Conservation (phyloP, 2,113 vertebrate species). For the Sphaerodactylus townsendi region DNA sequence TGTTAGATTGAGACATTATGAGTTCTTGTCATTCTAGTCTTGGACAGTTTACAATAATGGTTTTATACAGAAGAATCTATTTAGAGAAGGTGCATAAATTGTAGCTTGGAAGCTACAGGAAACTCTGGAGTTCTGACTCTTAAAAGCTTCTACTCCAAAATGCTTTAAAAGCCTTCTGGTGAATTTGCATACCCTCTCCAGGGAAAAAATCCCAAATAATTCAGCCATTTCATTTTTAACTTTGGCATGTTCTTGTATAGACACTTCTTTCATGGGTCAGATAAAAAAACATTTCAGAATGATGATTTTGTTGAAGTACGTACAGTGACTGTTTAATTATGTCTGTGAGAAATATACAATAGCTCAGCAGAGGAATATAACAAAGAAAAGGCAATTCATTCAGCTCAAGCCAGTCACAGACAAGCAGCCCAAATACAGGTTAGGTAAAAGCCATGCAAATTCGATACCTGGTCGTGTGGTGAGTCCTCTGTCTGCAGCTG, state of each 20-base stretch:
- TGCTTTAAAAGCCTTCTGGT: accelerated
- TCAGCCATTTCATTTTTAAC: neutral
- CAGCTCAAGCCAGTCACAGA: constrained; percentile 27
- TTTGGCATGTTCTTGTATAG: neutral
- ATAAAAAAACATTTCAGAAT: neutral
- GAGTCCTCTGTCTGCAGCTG: constrained; percentile 89
- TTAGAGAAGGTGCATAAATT: too few relatives aligned
- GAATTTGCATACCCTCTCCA: neutral
- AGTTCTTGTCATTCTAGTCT: too few relatives aligned
- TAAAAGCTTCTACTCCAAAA: too few relatives aligned
- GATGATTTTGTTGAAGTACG: neutral
- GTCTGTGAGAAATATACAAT: neutral
- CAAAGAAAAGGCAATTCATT: neutral
- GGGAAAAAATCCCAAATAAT: accelerated
- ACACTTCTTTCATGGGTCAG: neutral
- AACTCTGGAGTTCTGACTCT: too few relatives aligned
- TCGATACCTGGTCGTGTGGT: constrained; percentile 91
- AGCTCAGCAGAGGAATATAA: neutral
- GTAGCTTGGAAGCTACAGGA: too few relatives aligned
- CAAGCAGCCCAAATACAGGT: constrained; percentile 20
- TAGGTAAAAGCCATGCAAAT: constrained; percentile 53
- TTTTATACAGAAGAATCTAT: too few relatives aligned
- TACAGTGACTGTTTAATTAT: neutral
- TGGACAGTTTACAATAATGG: too few relatives aligned
- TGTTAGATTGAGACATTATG: too few relatives aligned